Percentiles rank a stretch among this genome's conserved stretches.
phyloP scores from a whole-genome alignment of 1,140 invertebrate genomes.

The Druon quercuslanigerum region DNA sequence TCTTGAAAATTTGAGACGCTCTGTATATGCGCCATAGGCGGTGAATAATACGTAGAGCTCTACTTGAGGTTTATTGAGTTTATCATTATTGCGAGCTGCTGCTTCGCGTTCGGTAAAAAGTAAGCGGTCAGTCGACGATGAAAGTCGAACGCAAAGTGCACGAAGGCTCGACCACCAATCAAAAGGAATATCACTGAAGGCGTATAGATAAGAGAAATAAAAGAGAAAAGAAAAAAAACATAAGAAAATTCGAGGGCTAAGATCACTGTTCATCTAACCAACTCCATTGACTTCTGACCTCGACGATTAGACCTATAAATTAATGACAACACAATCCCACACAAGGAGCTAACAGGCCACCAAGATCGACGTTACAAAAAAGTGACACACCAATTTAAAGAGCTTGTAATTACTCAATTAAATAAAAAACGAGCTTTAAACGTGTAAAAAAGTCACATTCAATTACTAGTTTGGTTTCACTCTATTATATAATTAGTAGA shows the following conservation, averaged over 20 bases:
- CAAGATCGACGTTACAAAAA: constrained; percentile 38
- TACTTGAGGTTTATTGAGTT: too few species aligned
- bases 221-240: constrained; percentile 22
- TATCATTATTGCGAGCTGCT: constrained; percentile 38
- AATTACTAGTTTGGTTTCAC: too few species aligned
- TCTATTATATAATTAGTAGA: too few species aligned
- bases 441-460: too few species aligned
- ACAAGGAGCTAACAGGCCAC: constrained; percentile 43
- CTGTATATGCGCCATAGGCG: background rate
- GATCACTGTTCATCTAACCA: constrained; percentile 40
- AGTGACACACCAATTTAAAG: too few species aligned
- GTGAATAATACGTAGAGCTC: background rate
- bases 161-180: constrained; percentile 47
- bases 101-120: constrained; percentile 45
- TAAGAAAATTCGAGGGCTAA: constrained; percentile 39
- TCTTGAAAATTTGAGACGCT: constrained; percentile 3
- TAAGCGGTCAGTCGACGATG: constrained; percentile 40
- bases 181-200: constrained; percentile 51
- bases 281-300: constrained; percentile 43
- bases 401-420: too few species aligned
- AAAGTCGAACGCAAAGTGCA: constrained; percentile 35
- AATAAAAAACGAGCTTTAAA: too few species aligned
- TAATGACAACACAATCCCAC: constrained; percentile 52
- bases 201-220: constrained; percentile 13
- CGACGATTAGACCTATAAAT: constrained; percentile 61